phyloP scores from a whole-genome alignment of 2,888 invertebrate species.

The Eretmocerus hayati region DNA sequence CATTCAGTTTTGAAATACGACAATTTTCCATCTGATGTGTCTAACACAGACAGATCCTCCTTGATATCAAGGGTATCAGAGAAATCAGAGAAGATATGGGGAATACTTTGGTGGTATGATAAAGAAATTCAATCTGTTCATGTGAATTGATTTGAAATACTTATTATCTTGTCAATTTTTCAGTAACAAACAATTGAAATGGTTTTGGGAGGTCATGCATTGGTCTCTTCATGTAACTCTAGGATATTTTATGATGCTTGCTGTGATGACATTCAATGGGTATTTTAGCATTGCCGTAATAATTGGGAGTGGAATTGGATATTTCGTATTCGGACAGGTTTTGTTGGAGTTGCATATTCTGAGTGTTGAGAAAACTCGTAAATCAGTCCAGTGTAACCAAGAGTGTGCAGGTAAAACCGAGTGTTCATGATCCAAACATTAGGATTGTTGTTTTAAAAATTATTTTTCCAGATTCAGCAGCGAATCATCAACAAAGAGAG shows the following conservation, averaged over 20 bases:
- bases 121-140: neutral
- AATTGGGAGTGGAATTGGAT: slow-evolving; percentile 57
- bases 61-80: slow-evolving; percentile 40
- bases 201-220: slow-evolving; percentile 48
- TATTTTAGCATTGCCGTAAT: slow-evolving; percentile 60
- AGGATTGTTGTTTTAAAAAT: no score
- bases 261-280: slow-evolving; percentile 68
- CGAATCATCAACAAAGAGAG: no score
- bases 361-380: slow-evolving; percentile 42
- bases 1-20: slow-evolving; percentile 40
- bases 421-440: no score
- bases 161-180: slow-evolving; percentile 1
- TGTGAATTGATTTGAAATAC: neutral
- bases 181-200: slow-evolving; percentile 40
- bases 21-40: slow-evolving; percentile 34
- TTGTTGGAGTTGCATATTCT: slow-evolving; percentile 51
- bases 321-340: slow-evolving; percentile 52
- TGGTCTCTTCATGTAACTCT: slow-evolving; percentile 55
- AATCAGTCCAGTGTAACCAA: slow-evolving; percentile 31
- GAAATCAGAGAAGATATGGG: slow-evolving; percentile 18
- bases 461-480: no score
- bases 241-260: slow-evolving; percentile 65
- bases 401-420: slow-evolving; percentile 41
- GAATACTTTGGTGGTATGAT: slow-evolving; percentile 31
- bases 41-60: slow-evolving; percentile 46